Percentiles rank a stretch among this genome's conserved stretches.
Evolutionary conservation across 1,140 invertebrate species (phyloP).

Genomic region (Popillia japonica): DNA sequence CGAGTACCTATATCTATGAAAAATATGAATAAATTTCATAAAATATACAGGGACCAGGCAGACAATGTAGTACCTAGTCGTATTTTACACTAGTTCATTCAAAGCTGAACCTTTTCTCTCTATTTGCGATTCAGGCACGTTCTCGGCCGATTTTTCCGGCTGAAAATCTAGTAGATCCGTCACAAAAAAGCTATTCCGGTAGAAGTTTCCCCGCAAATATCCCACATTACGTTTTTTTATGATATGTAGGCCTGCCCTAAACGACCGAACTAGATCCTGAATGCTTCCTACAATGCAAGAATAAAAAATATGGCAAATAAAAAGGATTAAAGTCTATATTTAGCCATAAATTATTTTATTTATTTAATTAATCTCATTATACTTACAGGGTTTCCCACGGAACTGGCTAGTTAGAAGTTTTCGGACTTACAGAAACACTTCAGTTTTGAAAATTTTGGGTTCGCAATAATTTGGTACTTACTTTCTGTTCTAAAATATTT

Average conservation of each 20-base stretch:
- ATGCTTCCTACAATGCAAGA: too few species aligned
- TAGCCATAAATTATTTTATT: too few species aligned
- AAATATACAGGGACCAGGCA: background rate
- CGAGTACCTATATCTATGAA: background rate
- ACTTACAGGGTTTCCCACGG: too few species aligned
- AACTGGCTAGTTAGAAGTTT: too few species aligned
- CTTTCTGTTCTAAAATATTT: too few species aligned
- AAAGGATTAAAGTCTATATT: too few species aligned
- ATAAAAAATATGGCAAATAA: too few species aligned
- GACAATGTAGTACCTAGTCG: conserved; percentile 12
- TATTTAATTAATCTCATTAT: too few species aligned
- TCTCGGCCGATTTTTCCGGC: background rate
- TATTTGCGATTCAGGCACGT: background rate
- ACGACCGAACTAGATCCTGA: too few species aligned
- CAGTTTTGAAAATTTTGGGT: too few species aligned
- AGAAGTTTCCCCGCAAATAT: background rate
- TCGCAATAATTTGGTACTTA: too few species aligned
- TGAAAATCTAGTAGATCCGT: conserved; percentile 2
- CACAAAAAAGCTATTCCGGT: background rate
- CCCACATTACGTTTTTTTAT: conserved; percentile 17
- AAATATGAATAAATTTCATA: background rate
- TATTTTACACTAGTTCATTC: background rate
- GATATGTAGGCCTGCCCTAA: background rate
- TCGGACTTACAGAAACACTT: too few species aligned
- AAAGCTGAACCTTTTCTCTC: background rate